phyloP scores from a whole-genome alignment of 2,113 vertebrate genomes.

The Scatophagus argus region DNA sequence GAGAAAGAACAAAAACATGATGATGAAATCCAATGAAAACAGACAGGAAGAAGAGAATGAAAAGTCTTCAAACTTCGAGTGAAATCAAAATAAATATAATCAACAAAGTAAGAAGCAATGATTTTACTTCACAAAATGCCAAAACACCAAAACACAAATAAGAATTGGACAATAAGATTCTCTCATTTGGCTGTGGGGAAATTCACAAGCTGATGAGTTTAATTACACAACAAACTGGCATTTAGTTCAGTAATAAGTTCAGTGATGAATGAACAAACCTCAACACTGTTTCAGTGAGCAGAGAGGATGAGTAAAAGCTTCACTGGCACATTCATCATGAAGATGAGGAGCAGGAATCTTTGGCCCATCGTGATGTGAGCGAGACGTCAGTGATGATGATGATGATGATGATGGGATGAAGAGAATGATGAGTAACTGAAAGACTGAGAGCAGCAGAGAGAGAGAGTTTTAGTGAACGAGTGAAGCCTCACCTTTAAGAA shows the following conservation, averaged over 20 bases:
- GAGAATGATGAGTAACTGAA: no score
- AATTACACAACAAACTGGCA: neutral
- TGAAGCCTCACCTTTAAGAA: no score
- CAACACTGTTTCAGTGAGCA: neutral
- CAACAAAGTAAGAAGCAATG: neutral
- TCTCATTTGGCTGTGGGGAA: neutral
- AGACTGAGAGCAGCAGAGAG: no score
- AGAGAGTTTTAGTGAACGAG: no score
- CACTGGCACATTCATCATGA: no score
- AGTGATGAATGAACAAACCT: neutral
- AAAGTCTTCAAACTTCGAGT: neutral
- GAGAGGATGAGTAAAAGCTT: no score
- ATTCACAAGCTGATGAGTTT: neutral
- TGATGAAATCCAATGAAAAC: conserved; percentile 8
- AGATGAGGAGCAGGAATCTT: no score
- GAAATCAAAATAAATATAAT: neutral
- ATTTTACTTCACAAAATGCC: neutral
- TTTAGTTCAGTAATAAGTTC: no score
- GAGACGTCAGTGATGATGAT: no score
- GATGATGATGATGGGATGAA: no score
- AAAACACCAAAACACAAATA: neutral
- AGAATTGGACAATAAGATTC: neutral
- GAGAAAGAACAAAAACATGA: neutral
- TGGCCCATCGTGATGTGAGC: no score
- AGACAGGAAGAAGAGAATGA: neutral